Evolutionary conservation across 2,113 vertebrate species (phyloP), one percentile per base, ranked within the genome.

Genomic region (Oreochromis aureus): DNA sequence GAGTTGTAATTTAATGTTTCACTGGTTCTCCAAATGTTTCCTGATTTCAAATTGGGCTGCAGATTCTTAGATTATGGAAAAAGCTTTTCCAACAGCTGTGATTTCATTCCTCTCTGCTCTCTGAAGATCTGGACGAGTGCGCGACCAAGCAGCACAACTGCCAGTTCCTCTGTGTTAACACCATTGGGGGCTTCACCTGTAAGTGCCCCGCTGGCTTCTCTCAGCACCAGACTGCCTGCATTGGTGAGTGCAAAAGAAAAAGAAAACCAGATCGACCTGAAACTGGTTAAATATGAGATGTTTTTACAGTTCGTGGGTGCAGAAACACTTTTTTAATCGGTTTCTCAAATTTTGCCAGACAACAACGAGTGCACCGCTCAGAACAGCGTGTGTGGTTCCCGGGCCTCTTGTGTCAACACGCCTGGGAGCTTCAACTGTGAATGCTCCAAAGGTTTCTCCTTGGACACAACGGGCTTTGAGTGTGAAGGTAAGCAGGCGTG

Each of bases 71-170:
- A 41, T 13, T 2, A 1, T 69, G 11, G 63, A 69, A 41, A 66
- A 69, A 13, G 2, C 12, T 39, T 36, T 39, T 39, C 34, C 10
- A 39, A 22, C 6, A 4, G 18, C 61, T 27, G 27, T 16, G 19
- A 55, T 73, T 63, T 78, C 6, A 13, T 73, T 46, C 15, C 15
- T 92, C 1, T 81, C 51, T 76, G 36, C 10, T 80, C 19, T 1
- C 27, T 30, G 10, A 90, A 99, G 98, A 99, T 92, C 34, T 99
- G 95, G 98, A 99, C 0, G 98, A 99, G 84, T 99, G 98, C 39
- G 96, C 98, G 55, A 97, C 97, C n/a, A 97, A 99, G 86, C 97
- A 97, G 80, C 98, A 99, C 92, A 99, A 99, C 94, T 99, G 98
- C 93, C 98, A 99, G 96, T 99, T 99, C 97, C 95, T 98, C 19